These are phyloP conservation scores for Furcifer pardalis DNA, from an alignment of 2,797 vertebrate species.

Conservation along the genomic window DNA sequence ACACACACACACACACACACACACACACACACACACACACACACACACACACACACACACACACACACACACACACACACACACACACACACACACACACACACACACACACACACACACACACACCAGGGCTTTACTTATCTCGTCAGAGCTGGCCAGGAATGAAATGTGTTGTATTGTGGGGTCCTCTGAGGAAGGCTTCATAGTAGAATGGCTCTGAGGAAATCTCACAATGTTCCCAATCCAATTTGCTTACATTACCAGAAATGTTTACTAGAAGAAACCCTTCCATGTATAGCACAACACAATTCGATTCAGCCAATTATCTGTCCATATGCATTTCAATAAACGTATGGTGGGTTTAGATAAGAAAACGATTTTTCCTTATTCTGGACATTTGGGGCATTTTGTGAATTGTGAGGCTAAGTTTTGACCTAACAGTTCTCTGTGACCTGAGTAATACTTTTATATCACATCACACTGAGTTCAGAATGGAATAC, in stretches of 20 bases:
- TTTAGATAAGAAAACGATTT: neutral
- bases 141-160: neutral
- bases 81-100: no score
- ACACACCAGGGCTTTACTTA: no score
- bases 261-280: no score
- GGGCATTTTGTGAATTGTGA: neutral
- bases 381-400: neutral
- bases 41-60: no score
- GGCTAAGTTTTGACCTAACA: no score
- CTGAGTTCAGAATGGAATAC: neutral
- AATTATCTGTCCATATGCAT: neutral
- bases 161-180: neutral
- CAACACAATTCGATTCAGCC: neutral
- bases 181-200: neutral
- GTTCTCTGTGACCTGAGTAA: neutral
- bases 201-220: neutral
- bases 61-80: no score
- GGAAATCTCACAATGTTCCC: no score
- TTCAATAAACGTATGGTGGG: neutral
- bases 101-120: no score
- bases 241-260: no score
- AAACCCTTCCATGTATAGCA: no score
- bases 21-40: no score
- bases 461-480: neutral
- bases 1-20: no score